Conservation (phyloP, 92 coral and sea anemone genomes). For the Palythoa grandis region DNA sequence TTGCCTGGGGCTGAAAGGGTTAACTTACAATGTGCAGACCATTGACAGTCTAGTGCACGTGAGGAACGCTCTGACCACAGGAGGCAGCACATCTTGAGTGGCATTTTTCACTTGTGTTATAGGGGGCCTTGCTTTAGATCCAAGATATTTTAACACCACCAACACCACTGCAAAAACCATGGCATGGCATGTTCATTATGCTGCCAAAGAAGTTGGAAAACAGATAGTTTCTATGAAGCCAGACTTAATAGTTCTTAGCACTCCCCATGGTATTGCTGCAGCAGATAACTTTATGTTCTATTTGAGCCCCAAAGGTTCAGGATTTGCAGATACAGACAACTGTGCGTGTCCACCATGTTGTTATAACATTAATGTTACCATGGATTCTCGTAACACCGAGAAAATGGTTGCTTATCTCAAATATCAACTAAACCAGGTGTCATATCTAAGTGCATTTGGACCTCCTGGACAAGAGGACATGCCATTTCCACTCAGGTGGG, state of each 20-base stretch:
- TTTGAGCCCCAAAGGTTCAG: conserved; percentile 67
- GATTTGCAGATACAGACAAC: conserved; percentile 71
- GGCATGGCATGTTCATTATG: conserved; percentile 72
- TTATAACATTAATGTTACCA: conserved; percentile 64
- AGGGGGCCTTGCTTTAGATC: conserved; percentile 80
- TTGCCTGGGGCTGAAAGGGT: background rate
- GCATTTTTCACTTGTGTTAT: background rate
- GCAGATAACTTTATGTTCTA: conserved; percentile 75
- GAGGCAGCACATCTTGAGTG: background rate
- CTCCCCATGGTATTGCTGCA: conserved; percentile 76
- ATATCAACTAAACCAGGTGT: conserved; percentile 46
- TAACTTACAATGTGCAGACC: no score
- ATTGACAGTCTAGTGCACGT: no score
- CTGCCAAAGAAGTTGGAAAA: conserved; percentile 70
- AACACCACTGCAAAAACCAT: conserved; percentile 72
- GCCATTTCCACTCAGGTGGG: conserved; percentile 81
- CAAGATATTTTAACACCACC: conserved; percentile 72
- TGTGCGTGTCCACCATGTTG: conserved; percentile 82
- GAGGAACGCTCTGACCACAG: background rate
- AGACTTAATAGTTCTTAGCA: conserved; percentile 69
- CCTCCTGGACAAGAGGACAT: conserved; percentile 72
- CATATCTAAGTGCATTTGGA: conserved; percentile 77
- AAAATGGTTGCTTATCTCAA: conserved; percentile 62
- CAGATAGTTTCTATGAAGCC: conserved; percentile 63
- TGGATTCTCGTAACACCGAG: conserved; percentile 60